A percentile compares a stretch with the other conserved stretches of the same genome.
phyloP scores from a whole-genome alignment of 2,888 invertebrate genomes.

The Lasioglossum pauxillum region DNA sequence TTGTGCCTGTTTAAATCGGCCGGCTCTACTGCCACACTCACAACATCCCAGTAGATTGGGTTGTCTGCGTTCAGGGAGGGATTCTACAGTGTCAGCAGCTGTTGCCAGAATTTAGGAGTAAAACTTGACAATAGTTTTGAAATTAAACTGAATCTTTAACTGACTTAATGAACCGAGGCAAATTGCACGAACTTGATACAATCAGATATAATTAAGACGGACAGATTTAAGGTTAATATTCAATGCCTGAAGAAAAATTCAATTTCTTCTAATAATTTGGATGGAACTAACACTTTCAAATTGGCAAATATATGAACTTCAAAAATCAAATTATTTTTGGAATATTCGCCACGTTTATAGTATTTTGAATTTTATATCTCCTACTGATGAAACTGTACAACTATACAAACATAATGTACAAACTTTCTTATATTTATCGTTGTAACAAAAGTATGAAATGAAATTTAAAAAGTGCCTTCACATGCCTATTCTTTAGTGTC shows the following conservation, averaged over 20 bases:
- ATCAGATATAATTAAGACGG: not conserved
- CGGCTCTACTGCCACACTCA: not conserved
- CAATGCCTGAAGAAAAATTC: not conserved
- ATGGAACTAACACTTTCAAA: not conserved
- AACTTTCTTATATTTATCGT: not conserved
- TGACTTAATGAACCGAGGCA: not conserved
- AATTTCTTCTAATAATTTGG: not conserved
- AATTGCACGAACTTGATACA: not conserved
- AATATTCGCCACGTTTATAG: not conserved
- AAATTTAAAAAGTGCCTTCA: not conserved
- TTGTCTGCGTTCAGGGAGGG: constrained; percentile 30
- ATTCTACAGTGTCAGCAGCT: constrained; percentile 4
- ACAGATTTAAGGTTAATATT: not conserved
- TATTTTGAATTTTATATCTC: not conserved
- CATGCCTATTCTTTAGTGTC: not conserved
- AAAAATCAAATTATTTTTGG: not conserved
- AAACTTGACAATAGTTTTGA: not conserved
- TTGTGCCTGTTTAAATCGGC: not conserved
- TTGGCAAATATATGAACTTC: not conserved
- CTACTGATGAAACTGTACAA: not conserved
- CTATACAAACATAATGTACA: not conserved
- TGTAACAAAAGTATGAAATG: not conserved
- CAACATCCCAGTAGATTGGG: constrained; percentile 30
- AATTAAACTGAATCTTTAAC: not conserved
- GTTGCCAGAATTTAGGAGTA: not conserved